A percentile compares a stretch with the other conserved stretches of the same genome.
phyloP scores from a whole-genome alignment of 2,797 vertebrate species.

The Cirrhinus mrigala region DNA sequence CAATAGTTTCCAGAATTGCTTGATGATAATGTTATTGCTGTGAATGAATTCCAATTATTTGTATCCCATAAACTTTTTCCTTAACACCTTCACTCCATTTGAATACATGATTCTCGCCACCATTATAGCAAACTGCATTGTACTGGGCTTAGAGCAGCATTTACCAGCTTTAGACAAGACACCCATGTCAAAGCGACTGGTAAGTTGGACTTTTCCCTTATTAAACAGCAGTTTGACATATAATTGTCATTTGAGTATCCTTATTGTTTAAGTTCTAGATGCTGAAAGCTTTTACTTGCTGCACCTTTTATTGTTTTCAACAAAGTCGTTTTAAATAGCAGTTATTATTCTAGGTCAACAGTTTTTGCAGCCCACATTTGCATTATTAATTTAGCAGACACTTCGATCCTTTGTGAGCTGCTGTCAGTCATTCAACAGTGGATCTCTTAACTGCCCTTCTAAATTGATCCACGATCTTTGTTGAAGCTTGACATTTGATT shows the following conservation, averaged over 20 bases:
- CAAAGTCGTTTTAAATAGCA: background rate
- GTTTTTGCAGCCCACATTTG: background rate
- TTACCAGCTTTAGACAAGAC: conserved; percentile 96
- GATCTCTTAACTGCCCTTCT: conserved; percentile 44
- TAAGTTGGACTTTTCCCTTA: conserved; percentile 76
- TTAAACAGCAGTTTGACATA: background rate
- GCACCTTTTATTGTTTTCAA: background rate
- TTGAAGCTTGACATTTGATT: conserved; percentile 17
- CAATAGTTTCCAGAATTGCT: background rate
- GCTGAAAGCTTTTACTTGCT: background rate
- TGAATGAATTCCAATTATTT: background rate
- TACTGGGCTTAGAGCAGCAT: conserved; percentile 96
- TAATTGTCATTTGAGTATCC: background rate
- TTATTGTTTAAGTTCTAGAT: background rate
- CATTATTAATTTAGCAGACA: conserved; percentile 7
- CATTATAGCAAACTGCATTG: conserved; percentile 98
- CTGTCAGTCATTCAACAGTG: conserved; percentile 52
- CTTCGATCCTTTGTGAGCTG: background rate
- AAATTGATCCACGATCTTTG: conserved; percentile 59
- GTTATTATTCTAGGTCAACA: background rate
- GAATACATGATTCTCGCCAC: conserved; percentile 99
- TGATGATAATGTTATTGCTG: background rate
- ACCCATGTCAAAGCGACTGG: conserved; percentile 95
- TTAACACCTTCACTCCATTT: conserved; percentile 89
- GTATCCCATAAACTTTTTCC: conserved; percentile 58